Conservation (phyloP, 2,113 vertebrate genomes). For the Turdus rufiventris region DNA sequence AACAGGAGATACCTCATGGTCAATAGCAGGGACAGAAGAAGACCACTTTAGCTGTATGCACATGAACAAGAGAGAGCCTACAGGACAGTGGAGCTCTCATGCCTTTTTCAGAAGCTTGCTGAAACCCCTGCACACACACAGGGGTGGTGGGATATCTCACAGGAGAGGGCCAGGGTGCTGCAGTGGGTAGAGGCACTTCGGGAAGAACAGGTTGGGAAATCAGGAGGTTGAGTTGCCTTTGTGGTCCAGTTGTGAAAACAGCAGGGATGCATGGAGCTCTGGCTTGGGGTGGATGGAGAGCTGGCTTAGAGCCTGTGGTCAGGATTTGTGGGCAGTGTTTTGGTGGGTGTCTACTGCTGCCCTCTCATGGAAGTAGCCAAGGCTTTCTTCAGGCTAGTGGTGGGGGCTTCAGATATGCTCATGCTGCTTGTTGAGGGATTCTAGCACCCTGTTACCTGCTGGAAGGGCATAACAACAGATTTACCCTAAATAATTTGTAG, state of each 20-base stretch:
- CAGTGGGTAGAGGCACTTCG: neutral
- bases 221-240: fast-evolving
- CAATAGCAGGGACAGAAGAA: neutral
- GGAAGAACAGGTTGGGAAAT: neutral
- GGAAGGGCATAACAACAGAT: neutral
- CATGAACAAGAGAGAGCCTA: neutral
- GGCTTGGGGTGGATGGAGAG: neutral
- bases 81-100: neutral
- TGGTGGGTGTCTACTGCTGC: neutral
- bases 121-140: neutral
- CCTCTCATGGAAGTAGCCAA: neutral
- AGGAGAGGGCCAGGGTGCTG: neutral
- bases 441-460: neutral
- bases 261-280: neutral
- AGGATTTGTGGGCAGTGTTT: neutral
- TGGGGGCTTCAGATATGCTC: neutral
- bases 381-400: neutral
- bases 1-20: neutral
- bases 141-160: fast-evolving
- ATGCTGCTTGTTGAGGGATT: neutral
- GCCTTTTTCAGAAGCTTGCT: neutral
- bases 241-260: neutral
- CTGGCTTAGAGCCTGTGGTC: neutral
- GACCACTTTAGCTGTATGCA: neutral
- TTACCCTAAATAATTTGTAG: neutral